Evolutionary conservation across 1,140 invertebrate genomes (phyloP), one percentile per base, ranked within the genome.

Genomic region (Drosophila insularis): DNA sequence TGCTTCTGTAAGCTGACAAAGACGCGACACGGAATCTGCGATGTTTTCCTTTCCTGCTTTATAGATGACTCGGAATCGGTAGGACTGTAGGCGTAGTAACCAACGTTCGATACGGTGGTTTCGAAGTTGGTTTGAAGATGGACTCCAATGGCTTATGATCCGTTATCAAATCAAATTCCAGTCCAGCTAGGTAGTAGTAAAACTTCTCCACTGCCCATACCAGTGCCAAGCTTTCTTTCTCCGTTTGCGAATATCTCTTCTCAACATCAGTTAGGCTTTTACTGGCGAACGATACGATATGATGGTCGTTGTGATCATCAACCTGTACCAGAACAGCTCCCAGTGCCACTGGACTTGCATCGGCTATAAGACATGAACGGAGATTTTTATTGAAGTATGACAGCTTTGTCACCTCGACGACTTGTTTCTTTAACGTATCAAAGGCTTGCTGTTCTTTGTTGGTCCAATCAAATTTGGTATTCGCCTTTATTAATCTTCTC

Each of bases 271-370:
- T 68, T 27, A 63, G 39, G 35, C 50, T 63, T 27, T 69, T 64
- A 35, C 71, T 73, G 6, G 66, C 60, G 37, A 73, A 73, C 10
- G 66, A 58, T 63, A 73, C 62, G 10, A 72, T 72, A 2, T 32
- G 46, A 31, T 55, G 17, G 19, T 53, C 55, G 6, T 71, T 71
- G 21, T 53, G 23, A 19, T 37, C 31, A 14, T 58, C 31, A 23
- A 70, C 64, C 31, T 61, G 32, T 53, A 63, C 31, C 63, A 72
- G 43, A 40, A 71, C 68, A 2, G 35, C 62, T 13, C 62, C 55
- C 10, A 71, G 21, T 2, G 62, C 55, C 11, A 65, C 68, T 14
- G 62, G 63, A 31, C 56, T 71, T 14, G 50, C 58, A 21, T 71
- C 63, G 7, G 43, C 63, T 10, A 67, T 60, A 4, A 67, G 11